Base-by-base conservation (phyloP, 2,888 invertebrate genomes). In the Callyntrura guangdongensis region DNA sequence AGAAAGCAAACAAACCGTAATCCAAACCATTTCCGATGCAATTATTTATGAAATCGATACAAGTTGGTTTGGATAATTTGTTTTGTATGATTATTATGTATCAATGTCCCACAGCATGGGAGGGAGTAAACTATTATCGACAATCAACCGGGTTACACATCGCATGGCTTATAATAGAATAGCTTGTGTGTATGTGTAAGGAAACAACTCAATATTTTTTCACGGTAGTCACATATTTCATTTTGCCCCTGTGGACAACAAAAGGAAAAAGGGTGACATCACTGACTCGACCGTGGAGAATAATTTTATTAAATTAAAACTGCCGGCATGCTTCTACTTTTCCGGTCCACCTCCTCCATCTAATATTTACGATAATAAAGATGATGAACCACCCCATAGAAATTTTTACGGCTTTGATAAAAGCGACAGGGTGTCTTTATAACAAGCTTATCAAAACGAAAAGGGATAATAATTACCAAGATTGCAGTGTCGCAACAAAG, bases 391-490 rank as follows among this genome's bases (percentile, higher is more conserved):
- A 77, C 77, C 77, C 81, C 22, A 74, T 11, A 25, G 17, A 81
- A 45, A 81, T 1, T 77, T 77, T 59, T 81, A 59, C 45, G 20
- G 11, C 81, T 61, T 61, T 61, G 59, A 79, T 81, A 20, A 61
- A 61, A 61, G 53, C 61, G 36, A 45, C 61, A 61, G 61, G 61
- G 61, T 81, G 36, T n/a, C 61, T 12, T 45, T 81, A 20, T 53
- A 77, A 77, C 77, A 77, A 53, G 77, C 77, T 53, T 53, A 61
- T 81, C 61, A 61, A 77, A 77, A 77, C 77, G 17, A 77, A n/a
- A n/a, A n/a, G n/a, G n/a, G 77, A 77, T 77, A 77, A 53, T 77
- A 53, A 77, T 53, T 53, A 53, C 25, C 27, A 20, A 14, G 56
- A 20, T 81, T 53, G 8, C 25, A 27, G 17, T 79, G 79, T 79